phyloP scores from a whole-genome alignment of 1,140 invertebrate species.

The Cecropterus lyciades region DNA sequence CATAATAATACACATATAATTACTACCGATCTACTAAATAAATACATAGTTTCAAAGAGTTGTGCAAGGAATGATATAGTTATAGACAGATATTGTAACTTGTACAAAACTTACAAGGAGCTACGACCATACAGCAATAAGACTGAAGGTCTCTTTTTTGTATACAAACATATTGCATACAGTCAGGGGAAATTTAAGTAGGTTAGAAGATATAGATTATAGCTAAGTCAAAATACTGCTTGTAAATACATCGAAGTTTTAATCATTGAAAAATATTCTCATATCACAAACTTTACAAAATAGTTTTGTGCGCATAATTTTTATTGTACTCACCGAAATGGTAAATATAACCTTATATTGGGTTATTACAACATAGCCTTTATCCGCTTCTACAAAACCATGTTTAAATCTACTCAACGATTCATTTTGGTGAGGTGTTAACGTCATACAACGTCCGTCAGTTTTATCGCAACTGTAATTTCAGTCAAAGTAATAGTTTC shows the following conservation, averaged over 20 bases:
- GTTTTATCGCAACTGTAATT: background rate
- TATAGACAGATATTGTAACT: no score
- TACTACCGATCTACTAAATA: no score
- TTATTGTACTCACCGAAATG: background rate
- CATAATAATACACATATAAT: no score
- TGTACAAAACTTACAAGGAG: no score
- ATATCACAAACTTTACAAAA: background rate
- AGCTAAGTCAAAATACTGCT: background rate
- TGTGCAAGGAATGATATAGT: no score
- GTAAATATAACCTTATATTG: background rate
- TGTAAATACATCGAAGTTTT: background rate
- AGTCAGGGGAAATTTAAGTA: no score
- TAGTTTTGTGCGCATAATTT: background rate
- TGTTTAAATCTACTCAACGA: background rate
- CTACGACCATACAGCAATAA: no score
- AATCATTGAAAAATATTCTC: background rate
- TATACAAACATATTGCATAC: no score
- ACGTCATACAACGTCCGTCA: background rate
- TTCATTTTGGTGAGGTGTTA: background rate
- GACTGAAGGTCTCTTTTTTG: no score
- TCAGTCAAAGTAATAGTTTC: no score
- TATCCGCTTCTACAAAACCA: background rate
- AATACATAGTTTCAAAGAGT: no score
- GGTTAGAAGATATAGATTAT: no score
- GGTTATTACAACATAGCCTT: background rate